Percentiles rank a stretch among this genome's conserved stretches.
Conservation (phyloP, 2,113 vertebrate species). For the Canis aureus region DNA sequence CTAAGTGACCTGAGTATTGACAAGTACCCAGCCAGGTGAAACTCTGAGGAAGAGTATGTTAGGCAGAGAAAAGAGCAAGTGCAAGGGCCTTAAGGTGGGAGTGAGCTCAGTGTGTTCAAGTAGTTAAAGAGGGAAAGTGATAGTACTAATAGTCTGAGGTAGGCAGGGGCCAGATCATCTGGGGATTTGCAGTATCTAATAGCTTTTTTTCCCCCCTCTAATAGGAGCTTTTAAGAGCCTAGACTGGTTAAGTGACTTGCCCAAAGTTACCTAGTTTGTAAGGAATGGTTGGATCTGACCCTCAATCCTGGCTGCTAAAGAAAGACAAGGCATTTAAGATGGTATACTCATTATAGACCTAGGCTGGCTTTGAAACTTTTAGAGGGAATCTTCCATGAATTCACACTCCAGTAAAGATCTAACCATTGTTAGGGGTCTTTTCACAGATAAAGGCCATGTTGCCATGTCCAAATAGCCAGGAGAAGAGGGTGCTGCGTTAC, state of each 20-base stretch:
- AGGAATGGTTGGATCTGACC: background rate
- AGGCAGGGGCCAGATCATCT: background rate
- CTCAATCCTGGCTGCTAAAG: background rate
- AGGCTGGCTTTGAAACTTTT: background rate
- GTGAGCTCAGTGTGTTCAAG: background rate
- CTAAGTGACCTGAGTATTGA: background rate
- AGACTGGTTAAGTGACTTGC: background rate
- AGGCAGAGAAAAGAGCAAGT: background rate
- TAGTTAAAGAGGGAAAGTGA: background rate
- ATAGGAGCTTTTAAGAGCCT: background rate
- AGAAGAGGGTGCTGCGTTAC: background rate
- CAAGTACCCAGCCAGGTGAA: background rate
- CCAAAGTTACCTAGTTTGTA: background rate
- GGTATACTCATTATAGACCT: background rate
- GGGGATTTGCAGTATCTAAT: background rate
- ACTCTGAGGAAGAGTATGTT: background rate
- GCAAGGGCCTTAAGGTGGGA: background rate
- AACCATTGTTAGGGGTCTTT: background rate
- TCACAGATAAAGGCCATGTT: background rate
- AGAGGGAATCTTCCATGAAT: background rate
- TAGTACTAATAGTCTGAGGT: background rate
- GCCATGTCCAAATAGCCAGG: background rate
- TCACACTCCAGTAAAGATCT: background rate
- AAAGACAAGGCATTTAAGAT: background rate
- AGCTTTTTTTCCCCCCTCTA: too few relatives aligned